Evolutionary conservation across 2,113 vertebrate genomes (phyloP).

Genomic region (Rhea pennata): DNA sequence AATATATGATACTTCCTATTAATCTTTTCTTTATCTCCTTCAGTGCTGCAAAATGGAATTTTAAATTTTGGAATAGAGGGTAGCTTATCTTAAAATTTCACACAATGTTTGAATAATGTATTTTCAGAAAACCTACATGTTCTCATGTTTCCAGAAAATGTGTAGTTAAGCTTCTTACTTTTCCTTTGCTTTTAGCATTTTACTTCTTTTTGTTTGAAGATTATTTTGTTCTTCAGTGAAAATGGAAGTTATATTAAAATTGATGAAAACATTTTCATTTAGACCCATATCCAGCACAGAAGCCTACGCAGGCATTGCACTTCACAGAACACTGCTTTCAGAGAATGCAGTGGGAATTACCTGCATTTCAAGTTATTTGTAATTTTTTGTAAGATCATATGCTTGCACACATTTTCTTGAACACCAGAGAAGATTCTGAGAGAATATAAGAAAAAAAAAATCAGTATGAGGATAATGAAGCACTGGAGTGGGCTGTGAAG

Average conservation of each 20-base stretch:
- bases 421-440: background rate
- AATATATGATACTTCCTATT: background rate
- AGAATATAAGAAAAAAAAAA: background rate
- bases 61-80: background rate
- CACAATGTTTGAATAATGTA: background rate
- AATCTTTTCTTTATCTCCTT: background rate
- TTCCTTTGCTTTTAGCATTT: background rate
- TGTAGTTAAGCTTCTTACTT: background rate
- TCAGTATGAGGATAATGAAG: background rate
- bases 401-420: background rate
- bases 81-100: background rate
- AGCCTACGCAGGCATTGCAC: background rate
- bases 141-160: background rate
- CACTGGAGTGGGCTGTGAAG: background rate
- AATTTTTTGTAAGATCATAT: background rate
- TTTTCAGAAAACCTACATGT: background rate
- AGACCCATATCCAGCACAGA: background rate
- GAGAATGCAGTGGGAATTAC: background rate
- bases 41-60: background rate
- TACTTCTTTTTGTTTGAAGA: too few species aligned
- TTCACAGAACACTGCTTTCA: background rate
- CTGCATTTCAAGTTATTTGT: background rate
- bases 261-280: background rate
- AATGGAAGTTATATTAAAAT: background rate
- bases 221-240: background rate